Evolutionary conservation across 2,888 invertebrate genomes (phyloP).

Genomic region (Volucella zonaria): DNA sequence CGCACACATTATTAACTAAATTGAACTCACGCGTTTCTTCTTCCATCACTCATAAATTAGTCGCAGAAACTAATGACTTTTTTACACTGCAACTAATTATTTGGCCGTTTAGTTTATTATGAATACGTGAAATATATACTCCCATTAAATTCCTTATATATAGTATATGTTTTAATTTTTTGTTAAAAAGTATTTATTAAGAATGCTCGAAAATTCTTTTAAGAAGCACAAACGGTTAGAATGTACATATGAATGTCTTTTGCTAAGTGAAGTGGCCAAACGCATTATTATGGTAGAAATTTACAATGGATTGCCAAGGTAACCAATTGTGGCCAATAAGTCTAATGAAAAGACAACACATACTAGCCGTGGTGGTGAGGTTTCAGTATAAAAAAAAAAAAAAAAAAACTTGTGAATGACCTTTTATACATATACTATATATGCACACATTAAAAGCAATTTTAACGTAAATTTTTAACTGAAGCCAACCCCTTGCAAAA

Average conservation of each 20-base stretch:
- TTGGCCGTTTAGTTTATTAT: constrained; percentile 55
- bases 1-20: background rate
- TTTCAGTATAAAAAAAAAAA: no score
- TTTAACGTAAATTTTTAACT: no score
- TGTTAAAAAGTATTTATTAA: background rate
- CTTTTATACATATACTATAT: no score
- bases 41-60: constrained; percentile 55
- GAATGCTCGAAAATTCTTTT: background rate
- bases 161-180: constrained; percentile 10
- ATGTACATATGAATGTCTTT: constrained; percentile 22
- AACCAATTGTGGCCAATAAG: constrained; percentile 49
- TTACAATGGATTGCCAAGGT: constrained; percentile 38
- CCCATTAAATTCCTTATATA: constrained; percentile 50
- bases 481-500: no score
- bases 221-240: background rate
- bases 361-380: no score
- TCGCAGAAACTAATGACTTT: constrained; percentile 13
- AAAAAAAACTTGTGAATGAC: no score
- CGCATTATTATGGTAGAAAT: background rate
- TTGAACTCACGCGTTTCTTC: constrained; percentile 47
- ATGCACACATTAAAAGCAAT: no score
- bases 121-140: constrained; percentile 60
- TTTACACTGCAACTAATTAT: constrained; percentile 29
- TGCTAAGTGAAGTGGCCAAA: background rate
- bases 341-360: no score